Conservation (phyloP, 1,140 invertebrate genomes). For the Atta colombica region DNA sequence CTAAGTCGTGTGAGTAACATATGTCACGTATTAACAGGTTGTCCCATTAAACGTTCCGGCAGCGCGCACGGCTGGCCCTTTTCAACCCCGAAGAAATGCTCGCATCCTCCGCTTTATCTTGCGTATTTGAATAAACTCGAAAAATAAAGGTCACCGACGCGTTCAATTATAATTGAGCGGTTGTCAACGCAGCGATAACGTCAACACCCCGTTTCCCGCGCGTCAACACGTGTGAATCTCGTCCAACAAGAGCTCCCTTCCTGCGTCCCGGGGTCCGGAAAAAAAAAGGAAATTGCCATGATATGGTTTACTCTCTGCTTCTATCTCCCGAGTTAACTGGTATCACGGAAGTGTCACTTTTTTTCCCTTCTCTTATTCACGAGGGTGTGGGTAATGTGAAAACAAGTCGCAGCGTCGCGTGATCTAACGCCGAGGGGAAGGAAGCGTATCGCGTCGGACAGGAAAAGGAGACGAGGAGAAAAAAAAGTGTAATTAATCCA, state of each 20-base stretch:
- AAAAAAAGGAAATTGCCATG: neutral
- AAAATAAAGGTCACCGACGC: constrained; percentile 66
- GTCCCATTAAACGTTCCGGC: constrained; percentile 81
- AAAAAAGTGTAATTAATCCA: constrained; percentile 70
- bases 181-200: constrained; percentile 79
- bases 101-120: constrained; percentile 69
- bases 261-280: neutral
- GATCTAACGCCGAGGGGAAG: constrained; percentile 32
- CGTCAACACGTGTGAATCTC: constrained; percentile 73
- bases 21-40: constrained; percentile 81
- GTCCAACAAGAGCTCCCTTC: constrained; percentile 62
- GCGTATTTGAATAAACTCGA: constrained; percentile 78
- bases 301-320: neutral
- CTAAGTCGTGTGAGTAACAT: constrained; percentile 72
- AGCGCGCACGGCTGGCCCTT: constrained; percentile 62
- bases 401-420: constrained; percentile 39
- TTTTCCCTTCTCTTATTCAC: neutral
- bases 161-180: constrained; percentile 81
- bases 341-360: constrained; percentile 52
- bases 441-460: constrained; percentile 43
- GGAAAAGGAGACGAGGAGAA: constrained; percentile 28
- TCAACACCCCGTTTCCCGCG: constrained; percentile 61
- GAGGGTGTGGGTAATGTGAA: constrained; percentile 12
- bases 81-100: constrained; percentile 18
- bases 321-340: neutral